A percentile compares a stretch with the other conserved stretches of the same genome.
Conservation (phyloP, 2,797 vertebrate species). For the Leuciscus waleckii region DNA sequence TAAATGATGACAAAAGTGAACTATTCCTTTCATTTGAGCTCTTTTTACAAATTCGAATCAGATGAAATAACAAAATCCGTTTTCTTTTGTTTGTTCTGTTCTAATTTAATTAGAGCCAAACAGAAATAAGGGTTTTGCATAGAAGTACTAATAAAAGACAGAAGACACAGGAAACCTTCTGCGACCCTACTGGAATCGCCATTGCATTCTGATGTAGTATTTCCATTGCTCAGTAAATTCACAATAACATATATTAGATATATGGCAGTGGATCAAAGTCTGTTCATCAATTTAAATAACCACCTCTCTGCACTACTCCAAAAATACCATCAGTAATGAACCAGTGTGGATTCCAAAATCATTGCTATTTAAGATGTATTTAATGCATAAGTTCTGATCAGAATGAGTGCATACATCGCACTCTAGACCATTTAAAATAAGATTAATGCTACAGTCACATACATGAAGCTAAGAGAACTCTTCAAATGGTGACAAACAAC, state of each 20-base stretch:
- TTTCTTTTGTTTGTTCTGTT: not conserved
- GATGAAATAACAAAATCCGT: not conserved
- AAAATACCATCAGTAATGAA: not conserved
- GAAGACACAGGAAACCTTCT: not conserved
- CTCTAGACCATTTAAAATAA: not conserved
- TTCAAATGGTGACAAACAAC: not conserved
- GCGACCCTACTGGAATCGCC: not conserved
- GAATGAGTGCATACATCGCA: conserved; percentile 5
- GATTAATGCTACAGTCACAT: not conserved
- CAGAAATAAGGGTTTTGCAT: not conserved
- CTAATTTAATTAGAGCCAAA: not conserved
- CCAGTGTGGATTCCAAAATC: not conserved
- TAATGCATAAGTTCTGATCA: conserved; percentile 7
- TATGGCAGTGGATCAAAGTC: not conserved
- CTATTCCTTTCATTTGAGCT: not conserved
- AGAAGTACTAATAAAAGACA: not conserved
- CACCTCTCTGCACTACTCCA: not conserved
- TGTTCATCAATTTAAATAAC: conserved; percentile 5
- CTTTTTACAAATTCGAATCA: not conserved
- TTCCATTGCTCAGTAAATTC: not conserved
- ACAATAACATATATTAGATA: not conserved
- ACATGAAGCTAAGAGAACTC: not conserved
- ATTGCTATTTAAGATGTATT: not conserved
- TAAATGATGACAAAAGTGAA: no score
- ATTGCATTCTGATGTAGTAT: not conserved